phyloP scores from a whole-genome alignment of 2,888 invertebrate species.

The Leucozona laternaria region DNA sequence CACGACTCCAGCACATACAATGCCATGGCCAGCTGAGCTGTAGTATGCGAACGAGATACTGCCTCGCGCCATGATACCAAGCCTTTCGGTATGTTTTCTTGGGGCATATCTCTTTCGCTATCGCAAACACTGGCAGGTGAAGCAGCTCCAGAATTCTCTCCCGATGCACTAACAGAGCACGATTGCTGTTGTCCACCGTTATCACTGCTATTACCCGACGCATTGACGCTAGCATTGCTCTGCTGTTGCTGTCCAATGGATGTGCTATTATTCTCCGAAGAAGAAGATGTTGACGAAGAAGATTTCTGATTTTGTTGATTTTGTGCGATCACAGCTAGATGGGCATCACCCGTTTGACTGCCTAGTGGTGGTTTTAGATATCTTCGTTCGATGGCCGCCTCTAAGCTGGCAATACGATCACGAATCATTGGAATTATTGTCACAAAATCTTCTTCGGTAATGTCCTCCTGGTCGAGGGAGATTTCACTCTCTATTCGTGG shows the following conservation, averaged over 20 bases:
- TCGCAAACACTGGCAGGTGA: constrained; percentile 83
- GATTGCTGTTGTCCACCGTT: constrained; percentile 76
- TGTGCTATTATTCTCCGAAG: constrained; percentile 83
- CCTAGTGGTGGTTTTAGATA: constrained; percentile 95
- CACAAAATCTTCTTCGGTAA: constrained; percentile 84
- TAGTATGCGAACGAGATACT: constrained; percentile 91
- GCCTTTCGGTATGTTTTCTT: constrained; percentile 85
- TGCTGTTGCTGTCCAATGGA: constrained; percentile 81
- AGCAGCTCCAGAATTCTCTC: constrained; percentile 70
- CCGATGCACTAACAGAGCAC: constrained; percentile 52
- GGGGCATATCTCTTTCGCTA: constrained; percentile 82
- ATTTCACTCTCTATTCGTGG: constrained; percentile 85
- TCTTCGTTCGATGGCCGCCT: constrained; percentile 95
- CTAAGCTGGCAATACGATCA: constrained; percentile 91
- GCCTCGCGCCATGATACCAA: constrained; percentile 95
- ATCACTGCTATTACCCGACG: constrained; percentile 81
- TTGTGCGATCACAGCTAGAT: constrained; percentile 86
- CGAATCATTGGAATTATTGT: constrained; percentile 85
- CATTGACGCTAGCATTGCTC: constrained; percentile 80
- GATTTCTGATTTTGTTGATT: constrained; percentile 82
- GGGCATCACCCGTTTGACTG: constrained; percentile 87
- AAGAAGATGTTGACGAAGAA: constrained; percentile 79
- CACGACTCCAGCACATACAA: constrained; percentile 94
- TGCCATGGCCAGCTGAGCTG: constrained; percentile 95
- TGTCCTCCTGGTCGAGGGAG: constrained; percentile 84